A percentile compares a stretch with the other conserved stretches of the same genome.
phyloP scores from a whole-genome alignment of 2,888 invertebrate genomes.

The Acleris literana region DNA sequence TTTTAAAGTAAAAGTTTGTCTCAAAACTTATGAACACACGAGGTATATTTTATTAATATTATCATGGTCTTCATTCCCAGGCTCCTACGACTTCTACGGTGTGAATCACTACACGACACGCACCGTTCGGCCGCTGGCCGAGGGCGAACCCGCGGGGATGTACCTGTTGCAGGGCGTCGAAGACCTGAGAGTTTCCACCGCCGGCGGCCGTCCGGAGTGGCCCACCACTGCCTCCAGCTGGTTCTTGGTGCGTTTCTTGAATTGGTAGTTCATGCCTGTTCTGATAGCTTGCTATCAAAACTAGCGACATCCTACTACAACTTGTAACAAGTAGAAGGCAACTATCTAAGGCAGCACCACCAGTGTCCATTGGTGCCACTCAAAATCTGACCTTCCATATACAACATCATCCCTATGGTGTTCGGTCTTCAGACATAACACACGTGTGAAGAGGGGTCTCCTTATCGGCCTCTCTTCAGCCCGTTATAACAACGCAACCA shows the following conservation, averaged over 20 bases:
- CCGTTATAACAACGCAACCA: too few relatives aligned
- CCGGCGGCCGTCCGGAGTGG: constrained; percentile 40
- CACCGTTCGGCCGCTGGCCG: constrained; percentile 40
- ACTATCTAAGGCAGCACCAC: too few relatives aligned
- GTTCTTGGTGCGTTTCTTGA: constrained; percentile 44
- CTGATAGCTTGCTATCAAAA: too few relatives aligned
- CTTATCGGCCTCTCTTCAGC: too few relatives aligned
- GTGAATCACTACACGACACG: constrained; percentile 76
- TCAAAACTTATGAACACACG: too few relatives aligned
- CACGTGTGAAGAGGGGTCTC: too few relatives aligned
- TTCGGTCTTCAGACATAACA: too few relatives aligned
- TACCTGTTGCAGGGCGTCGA: constrained; percentile 39
- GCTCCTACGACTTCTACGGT: constrained; percentile 77
- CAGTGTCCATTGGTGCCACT: too few relatives aligned
- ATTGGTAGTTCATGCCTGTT: constrained; percentile 52
- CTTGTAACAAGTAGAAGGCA: constrained; percentile 38
- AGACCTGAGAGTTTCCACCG: constrained; percentile 41
- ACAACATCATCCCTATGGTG: too few relatives aligned
- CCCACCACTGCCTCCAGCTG: constrained; percentile 31
- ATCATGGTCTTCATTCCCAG: constrained; percentile 43
- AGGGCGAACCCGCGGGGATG: constrained; percentile 37
- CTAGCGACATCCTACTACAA: too few relatives aligned
- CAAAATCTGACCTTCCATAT: constrained; percentile 57
- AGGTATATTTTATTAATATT: too few relatives aligned
- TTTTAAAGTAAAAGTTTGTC: too few relatives aligned